A percentile compares a stretch with the other conserved stretches of the same genome.
These are phyloP conservation scores for Lepus americanus DNA, from an alignment of 2,113 vertebrate genomes.

Conservation along the genomic window DNA sequence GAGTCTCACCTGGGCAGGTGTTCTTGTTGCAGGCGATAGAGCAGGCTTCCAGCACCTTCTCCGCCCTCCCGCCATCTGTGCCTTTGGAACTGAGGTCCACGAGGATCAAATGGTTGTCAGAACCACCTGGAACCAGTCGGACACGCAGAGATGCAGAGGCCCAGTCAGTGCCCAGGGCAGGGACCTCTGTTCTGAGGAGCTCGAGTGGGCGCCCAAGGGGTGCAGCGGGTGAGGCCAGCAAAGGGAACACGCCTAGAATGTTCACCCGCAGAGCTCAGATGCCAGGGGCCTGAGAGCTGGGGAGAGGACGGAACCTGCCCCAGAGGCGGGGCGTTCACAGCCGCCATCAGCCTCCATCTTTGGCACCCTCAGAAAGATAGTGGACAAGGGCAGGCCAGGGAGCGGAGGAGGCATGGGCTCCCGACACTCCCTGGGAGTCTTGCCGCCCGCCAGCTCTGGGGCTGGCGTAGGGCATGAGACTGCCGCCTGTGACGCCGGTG, in stretches of 20 bases:
- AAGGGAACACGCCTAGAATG: neutral
- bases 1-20: slow-evolving; percentile 94
- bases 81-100: slow-evolving; percentile 94
- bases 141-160: neutral
- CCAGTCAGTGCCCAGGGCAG: accelerated
- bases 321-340: neutral
- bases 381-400: neutral
- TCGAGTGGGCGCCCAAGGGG: too few species aligned
- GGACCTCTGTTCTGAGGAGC: neutral
- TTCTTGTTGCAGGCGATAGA: slow-evolving; percentile 99
- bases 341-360: neutral
- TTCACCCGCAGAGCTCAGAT: neutral
- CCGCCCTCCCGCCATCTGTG: slow-evolving; percentile 94
- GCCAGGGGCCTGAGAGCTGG: too few species aligned
- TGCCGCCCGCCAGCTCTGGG: too few species aligned
- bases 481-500: neutral
- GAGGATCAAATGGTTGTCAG: slow-evolving; percentile 97
- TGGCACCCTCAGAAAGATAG: neutral
- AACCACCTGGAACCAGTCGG: slow-evolving; percentile 90
- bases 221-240: neutral
- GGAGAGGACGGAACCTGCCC: neutral
- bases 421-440: neutral
- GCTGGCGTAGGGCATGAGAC: too few species aligned
- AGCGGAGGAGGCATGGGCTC: neutral
- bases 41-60: slow-evolving; percentile 96